Evolutionary conservation across 2,797 vertebrate genomes (phyloP).

Genomic region (Neosalanx taihuensis): DNA sequence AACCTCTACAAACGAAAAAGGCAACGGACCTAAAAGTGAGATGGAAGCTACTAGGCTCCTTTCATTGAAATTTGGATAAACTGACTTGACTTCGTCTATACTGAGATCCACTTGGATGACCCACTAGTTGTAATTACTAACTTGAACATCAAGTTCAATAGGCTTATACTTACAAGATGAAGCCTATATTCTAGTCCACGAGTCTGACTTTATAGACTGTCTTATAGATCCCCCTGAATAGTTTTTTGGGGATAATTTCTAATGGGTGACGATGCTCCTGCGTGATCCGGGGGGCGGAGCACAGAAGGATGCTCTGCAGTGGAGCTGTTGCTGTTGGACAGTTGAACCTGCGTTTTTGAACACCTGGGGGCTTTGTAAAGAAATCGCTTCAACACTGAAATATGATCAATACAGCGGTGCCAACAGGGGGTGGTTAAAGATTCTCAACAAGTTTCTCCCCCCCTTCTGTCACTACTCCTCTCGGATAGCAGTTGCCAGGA

Average conservation of each 20-base stretch:
- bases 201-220: neutral
- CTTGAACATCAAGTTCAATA: too few species aligned
- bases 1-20: too few species aligned
- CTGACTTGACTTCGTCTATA: too few species aligned
- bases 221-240: neutral
- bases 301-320: conserved; percentile 15
- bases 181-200: neutral
- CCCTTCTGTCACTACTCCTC: neutral
- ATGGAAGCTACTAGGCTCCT: too few species aligned
- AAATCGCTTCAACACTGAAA: too few species aligned
- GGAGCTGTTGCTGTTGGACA: conserved; percentile 5
- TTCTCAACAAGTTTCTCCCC: conserved; percentile 22
- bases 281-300: conserved; percentile 26
- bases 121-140: too few species aligned
- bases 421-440: conserved; percentile 1
- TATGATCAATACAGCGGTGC: too few species aligned
- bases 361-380: too few species aligned
- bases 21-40: too few species aligned
- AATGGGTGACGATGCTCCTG: conserved; percentile 22
- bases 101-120: too few species aligned
- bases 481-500: conserved; percentile 6
- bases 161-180: neutral
- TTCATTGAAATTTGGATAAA: too few species aligned
- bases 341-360: neutral
- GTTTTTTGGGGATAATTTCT: conserved; percentile 2